Base-by-base conservation (phyloP, 2,888 invertebrate species). In the Mesopsocus fuscifrons region DNA sequence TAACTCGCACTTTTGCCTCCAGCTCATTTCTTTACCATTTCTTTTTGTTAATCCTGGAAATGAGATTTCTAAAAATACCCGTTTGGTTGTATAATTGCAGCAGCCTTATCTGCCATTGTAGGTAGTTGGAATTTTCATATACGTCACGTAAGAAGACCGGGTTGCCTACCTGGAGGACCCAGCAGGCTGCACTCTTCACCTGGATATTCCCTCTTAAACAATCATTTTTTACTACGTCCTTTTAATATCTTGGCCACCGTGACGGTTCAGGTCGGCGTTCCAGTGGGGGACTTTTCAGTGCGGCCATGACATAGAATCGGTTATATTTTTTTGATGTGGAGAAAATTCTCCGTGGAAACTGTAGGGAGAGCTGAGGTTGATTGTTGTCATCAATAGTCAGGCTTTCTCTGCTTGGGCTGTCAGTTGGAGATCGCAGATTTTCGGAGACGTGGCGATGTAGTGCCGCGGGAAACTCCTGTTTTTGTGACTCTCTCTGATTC, bases 241-340 rank as follows among this genome's bases (percentile, higher is more conserved):
- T 18, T 38, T 38, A 38, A 38, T 38, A 38, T 18, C 17, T 17
- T 38, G 17, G 38, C 20, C 21, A 38, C 17, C 38, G 38, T 20
- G 38, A 38, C 38, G 16, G 38, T 38, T 38, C 8, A 38, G 38
- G 5, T 15, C 6, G 20, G 38, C 5, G 5, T 38, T 38, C 20
- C 21, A 3, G 15, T 13, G 21, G 21, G 20, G 21, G 33, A 9
- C 33, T n/a, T n/a, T n/a, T n/a, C n/a, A n/a, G n/a, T n/a, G n/a
- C n/a, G n/a, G n/a, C n/a, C n/a, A n/a, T n/a, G n/a, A n/a, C n/a
- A n/a, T n/a, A n/a, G n/a, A n/a, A n/a, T n/a, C n/a, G n/a, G n/a
- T n/a, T n/a, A n/a, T n/a, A n/a, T n/a, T n/a, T n/a, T n/a, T n/a
- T n/a, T n/a, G n/a, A n/a, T n/a, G n/a, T n/a, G n/a, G n/a, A n/a